Base-by-base conservation (phyloP, 2,888 invertebrate species). In the Cosmopolites sordidus region DNA sequence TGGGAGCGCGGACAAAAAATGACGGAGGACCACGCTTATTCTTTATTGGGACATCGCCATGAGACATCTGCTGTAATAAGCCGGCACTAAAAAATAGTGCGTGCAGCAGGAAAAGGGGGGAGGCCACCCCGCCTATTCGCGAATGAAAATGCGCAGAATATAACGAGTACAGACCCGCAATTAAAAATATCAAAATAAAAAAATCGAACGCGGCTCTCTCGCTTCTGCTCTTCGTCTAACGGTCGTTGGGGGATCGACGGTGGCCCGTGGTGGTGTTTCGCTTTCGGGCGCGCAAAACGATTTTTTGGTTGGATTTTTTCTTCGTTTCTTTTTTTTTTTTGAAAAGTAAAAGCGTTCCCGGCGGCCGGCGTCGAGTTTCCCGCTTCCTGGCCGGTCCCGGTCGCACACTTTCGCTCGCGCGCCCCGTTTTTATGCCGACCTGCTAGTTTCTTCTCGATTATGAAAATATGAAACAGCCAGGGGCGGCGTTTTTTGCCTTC, bases 41-140 rank as follows among this genome's bases (percentile, higher is more conserved):
- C 75, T 74, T 75, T 74, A 75, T 74, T 74, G 74, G 74, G 71
- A 75, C 73, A 75, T 74, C 69, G 76, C 75, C 76, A 78, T 79
- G 79, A 79, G 79, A 79, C 80, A 79, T 80, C 79, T 79, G 79
- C 78, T 77, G 79, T 79, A 79, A 79, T 79, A 79, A 79, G 78
- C 78, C 76, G 74, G 76, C 78, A 79, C 79, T 79, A 79, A 79
- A 79, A 79, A 79, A 79, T 80, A 79, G 79, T 79, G 80, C 79
- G 79, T 79, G 76, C 56, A 52, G 58, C 50, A 48, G 56, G 53
- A 52, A 53, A 53, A 53, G 43, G 49, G 58, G 46, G 12, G 46
- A 37, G 30, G 43, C 51, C 76, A 77, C 77, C 79, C 78, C 69
- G 65, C 66, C 69, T 54, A 54, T 51, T 53, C 65, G 69, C 69